Evolutionary conservation across 2,888 invertebrate genomes (phyloP), one percentile per base, ranked within the genome.

Genomic region (Cyaniris semiargus): DNA sequence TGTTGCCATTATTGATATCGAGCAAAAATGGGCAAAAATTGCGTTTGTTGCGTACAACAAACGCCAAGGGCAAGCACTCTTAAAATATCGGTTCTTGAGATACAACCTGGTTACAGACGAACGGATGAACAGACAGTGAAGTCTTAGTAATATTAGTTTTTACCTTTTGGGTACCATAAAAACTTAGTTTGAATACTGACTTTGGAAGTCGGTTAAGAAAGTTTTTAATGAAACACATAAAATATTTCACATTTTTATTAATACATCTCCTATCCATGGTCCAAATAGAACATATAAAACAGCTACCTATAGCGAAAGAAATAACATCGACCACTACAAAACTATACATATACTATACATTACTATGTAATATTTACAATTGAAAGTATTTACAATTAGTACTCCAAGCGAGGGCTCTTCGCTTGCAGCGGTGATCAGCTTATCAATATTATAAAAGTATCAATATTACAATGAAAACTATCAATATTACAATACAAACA

Each of bases 381-480:
- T 74, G 7, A 74, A 48, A 53, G 18, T 80, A 81, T 80, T 79
- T 79, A 79, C 78, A 79, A 56, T 15, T 23, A 78, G 87, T 89
- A 90, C 90, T 90, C 84, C 84, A 86, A 92, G 92, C 91, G 92
- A 88, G 93, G 93, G 93, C 93, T 93, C 93, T 80, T 89, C 92
- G 91, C 91, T 89, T 85, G 78, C 77, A 83, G 89, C 81, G 81
- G 86, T 78, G 81, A 83, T 83, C 80, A 92, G 87, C 87, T 84
- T 80, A 90, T 90, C 87, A 81, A 81, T 82, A 77, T 79, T 82
- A 75, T 81, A 76, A 66, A 21, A 60, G 18, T 76, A 5, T 44
- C 75, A 82, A 80, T 31, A 21, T 58, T 58, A 58, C n/a, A 8
- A n/a, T 58, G 21, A n/a, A 58, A 21, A 7, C 8, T 58, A 58